Evolutionary conservation across 1,140 invertebrate species (phyloP).

Genomic region (Pteromalus puparum): DNA sequence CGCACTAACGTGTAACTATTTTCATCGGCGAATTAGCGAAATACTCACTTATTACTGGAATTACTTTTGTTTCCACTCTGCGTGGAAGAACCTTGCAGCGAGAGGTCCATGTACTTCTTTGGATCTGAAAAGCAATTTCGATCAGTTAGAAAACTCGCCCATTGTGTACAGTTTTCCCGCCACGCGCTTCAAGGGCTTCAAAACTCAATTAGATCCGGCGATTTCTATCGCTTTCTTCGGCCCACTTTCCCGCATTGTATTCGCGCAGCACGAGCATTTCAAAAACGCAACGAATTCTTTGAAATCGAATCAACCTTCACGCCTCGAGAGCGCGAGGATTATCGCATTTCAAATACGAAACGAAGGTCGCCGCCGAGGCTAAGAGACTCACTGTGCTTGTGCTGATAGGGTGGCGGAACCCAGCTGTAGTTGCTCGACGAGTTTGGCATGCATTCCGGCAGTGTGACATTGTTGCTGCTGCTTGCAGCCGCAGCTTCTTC

Average conservation of each 20-base stretch:
- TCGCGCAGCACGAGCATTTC: not conserved
- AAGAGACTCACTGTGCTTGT: conserved; percentile 62
- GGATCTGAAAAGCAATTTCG: conserved; percentile 55
- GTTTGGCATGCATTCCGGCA: conserved; percentile 60
- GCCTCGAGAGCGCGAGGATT: not conserved
- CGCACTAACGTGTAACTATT: not conserved
- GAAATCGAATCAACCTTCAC: not conserved
- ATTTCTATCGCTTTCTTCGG: not conserved
- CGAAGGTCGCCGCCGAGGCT: not conserved
- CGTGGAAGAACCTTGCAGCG: conserved; percentile 57
- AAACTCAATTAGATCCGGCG: not conserved
- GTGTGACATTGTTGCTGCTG: conserved; percentile 38
- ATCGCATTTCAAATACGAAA: not conserved
- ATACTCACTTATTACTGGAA: conserved; percentile 63
- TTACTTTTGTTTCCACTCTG: conserved; percentile 60
- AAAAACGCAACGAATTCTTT: not conserved
- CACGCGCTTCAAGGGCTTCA: not conserved
- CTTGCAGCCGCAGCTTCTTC: conserved; percentile 5
- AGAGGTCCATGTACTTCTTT: conserved; percentile 56
- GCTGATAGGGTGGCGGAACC: conserved; percentile 66
- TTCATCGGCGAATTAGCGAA: not conserved
- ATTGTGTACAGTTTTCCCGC: not conserved
- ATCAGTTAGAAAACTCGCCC: not conserved
- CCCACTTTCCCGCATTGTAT: not conserved
- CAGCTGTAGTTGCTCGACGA: conserved; percentile 66